Evolutionary conservation across 2,797 vertebrate genomes (phyloP).

Genomic region (Lepilemur ruficaudatus): DNA sequence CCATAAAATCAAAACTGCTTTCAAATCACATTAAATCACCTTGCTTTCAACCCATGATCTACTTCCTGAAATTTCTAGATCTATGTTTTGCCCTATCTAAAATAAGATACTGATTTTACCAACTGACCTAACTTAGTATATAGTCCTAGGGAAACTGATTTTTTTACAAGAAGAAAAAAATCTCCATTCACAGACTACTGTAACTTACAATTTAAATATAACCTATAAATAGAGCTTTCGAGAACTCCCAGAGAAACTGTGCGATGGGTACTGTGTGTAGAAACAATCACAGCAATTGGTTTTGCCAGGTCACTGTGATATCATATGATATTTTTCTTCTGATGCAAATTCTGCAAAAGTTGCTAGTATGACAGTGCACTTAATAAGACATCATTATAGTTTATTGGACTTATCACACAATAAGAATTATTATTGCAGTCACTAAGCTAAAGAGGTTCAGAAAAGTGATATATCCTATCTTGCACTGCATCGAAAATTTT

Average conservation of each 20-base stretch:
- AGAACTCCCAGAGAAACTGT: not conserved
- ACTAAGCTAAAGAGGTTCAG: not conserved
- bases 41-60: not conserved
- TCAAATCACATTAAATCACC: constrained; percentile 12
- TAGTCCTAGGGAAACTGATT: not conserved
- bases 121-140: not conserved
- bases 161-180: not conserved
- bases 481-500: not conserved
- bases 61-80: constrained; percentile 1
- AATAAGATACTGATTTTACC: not conserved
- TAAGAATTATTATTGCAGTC: not conserved
- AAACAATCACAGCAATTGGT: not conserved
- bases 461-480: not conserved
- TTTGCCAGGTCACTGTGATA: not conserved
- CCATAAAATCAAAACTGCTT: constrained; percentile 38
- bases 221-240: not conserved
- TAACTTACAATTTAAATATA: not conserved
- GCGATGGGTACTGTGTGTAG: not conserved
- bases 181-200: not conserved
- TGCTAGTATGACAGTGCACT: not conserved
- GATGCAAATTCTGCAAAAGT: not conserved
- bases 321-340: not conserved
- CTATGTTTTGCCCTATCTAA: not conserved
- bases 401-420: not conserved
- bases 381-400: not conserved